Conservation (phyloP, 2,888 invertebrate genomes). For the Platycheirus rosarum region DNA sequence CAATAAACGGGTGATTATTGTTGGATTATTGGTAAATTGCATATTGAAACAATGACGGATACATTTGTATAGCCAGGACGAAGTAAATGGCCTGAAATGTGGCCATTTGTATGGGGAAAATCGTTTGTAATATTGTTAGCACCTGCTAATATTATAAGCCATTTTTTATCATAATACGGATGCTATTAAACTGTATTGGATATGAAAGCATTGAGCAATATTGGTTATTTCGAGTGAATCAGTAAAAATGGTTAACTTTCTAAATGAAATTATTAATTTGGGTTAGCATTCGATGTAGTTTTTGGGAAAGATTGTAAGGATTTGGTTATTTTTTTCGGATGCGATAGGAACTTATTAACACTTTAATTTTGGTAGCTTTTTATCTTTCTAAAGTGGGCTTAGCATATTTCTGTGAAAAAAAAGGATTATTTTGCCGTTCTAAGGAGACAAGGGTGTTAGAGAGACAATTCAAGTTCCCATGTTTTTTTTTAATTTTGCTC, state of each 20-base stretch:
- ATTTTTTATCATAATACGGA: slow-evolving; percentile 39
- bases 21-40: slow-evolving; percentile 73
- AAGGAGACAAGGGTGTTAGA: too few species aligned
- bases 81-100: slow-evolving; percentile 56
- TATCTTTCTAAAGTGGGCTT: too few species aligned
- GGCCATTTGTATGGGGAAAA: slow-evolving; percentile 62
- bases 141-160: slow-evolving; percentile 52
- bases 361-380: too few species aligned
- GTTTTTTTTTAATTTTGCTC: too few species aligned
- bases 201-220: slow-evolving; percentile 7
- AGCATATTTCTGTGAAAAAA: too few species aligned
- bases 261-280: slow-evolving; percentile 26
- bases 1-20: slow-evolving; percentile 74
- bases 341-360: too few species aligned
- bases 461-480: too few species aligned
- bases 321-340: too few species aligned
- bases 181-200: slow-evolving; percentile 46
- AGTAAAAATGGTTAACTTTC: not conserved
- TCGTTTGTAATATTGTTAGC: slow-evolving; percentile 52
- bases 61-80: slow-evolving; percentile 42
- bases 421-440: too few species aligned
- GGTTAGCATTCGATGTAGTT: not conserved
- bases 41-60: slow-evolving; percentile 72
- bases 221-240: slow-evolving; percentile 8
- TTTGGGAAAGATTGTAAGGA: slow-evolving; percentile 7